phyloP scores from a whole-genome alignment of 2,888 invertebrate genomes.

The Amphipyra tragopoginis region DNA sequence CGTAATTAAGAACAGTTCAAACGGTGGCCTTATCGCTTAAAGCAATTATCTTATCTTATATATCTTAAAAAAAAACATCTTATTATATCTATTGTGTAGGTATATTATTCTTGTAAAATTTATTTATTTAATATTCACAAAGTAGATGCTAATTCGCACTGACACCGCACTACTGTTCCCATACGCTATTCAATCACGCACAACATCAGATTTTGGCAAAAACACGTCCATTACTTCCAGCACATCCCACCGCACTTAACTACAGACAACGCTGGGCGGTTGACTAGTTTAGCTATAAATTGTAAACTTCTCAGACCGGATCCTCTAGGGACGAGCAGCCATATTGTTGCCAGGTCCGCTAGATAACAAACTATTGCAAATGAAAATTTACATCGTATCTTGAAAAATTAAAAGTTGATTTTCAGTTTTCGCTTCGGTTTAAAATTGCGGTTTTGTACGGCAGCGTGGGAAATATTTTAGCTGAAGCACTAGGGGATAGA shows the following conservation, averaged over 20 bases:
- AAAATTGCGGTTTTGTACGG: conserved; percentile 6
- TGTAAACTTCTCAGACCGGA: conserved; percentile 23
- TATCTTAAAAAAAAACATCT: no score
- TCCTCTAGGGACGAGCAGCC: conserved; percentile 8
- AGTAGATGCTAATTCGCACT: not conserved
- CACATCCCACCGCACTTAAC: conserved; percentile 12
- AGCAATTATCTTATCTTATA: no score
- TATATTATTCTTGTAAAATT: no score
- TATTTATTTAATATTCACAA: no score
- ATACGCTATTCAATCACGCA: conserved; percentile 4
- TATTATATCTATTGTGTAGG: no score
- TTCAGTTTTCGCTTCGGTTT: conserved; percentile 2
- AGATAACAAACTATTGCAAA: conserved; percentile 10
- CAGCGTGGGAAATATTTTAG: conserved; percentile 14
- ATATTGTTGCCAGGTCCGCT: conserved; percentile 2
- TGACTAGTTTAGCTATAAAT: conserved; percentile 31
- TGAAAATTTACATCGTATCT: conserved; percentile 21
- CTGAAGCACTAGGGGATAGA: conserved; percentile 5
- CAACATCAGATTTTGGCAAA: conserved; percentile 28
- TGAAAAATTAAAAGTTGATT: conserved; percentile 3
- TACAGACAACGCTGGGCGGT: conserved; percentile 17
- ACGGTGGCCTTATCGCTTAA: no score
- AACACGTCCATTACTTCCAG: conserved; percentile 29
- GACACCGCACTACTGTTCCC: not conserved
- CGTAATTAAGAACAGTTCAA: no score